Evolutionary conservation across 2,888 invertebrate species (phyloP).

Genomic region (Lordiphosa fenestrarum): DNA sequence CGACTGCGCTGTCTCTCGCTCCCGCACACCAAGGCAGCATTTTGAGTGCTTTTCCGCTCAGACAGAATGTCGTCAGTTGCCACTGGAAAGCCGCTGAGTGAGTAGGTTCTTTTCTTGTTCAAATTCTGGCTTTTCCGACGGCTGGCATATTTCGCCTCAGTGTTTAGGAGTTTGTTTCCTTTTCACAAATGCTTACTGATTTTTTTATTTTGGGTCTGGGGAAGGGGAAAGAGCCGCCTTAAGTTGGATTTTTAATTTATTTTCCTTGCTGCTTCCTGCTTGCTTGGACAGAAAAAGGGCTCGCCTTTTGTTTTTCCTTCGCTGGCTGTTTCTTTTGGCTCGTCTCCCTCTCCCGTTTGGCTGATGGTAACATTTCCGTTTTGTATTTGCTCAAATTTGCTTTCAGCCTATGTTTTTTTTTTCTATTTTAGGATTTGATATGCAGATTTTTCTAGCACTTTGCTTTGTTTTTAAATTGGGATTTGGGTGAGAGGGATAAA

Average conservation of each 20-base stretch:
- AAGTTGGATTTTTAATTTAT: slow-evolving; percentile 70
- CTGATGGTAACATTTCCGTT: slow-evolving; percentile 62
- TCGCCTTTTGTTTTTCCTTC: slow-evolving; percentile 24
- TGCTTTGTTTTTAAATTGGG: slow-evolving; percentile 12
- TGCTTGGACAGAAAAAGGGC: slow-evolving; percentile 22
- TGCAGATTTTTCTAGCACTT: slow-evolving; percentile 34
- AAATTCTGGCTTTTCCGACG: slow-evolving; percentile 33
- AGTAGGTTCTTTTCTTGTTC: slow-evolving; percentile 15
- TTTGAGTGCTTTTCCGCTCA: slow-evolving; percentile 48
- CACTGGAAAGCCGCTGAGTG: slow-evolving; percentile 42
- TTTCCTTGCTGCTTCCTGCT: slow-evolving; percentile 36
- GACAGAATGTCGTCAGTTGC: slow-evolving; percentile 64
- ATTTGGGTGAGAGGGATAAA: not conserved
- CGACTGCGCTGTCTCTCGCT: slow-evolving; percentile 45
- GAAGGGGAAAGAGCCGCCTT: slow-evolving; percentile 28
- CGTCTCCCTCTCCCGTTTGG: slow-evolving; percentile 18
- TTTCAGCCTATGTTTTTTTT: slow-evolving; percentile 22
- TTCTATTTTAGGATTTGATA: slow-evolving; percentile 28
- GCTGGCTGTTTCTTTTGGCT: slow-evolving; percentile 9
- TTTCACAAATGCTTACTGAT: slow-evolving; percentile 61
- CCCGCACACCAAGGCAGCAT: slow-evolving; percentile 32
- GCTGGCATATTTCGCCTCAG: slow-evolving; percentile 52
- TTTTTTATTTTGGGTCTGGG: slow-evolving; percentile 14
- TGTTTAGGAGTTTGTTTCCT: slow-evolving; percentile 63
- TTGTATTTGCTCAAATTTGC: slow-evolving; percentile 62